Percentiles rank a stretch among this genome's conserved stretches.
Evolutionary conservation across 2,888 invertebrate species (phyloP).

Genomic region (Anaspis maculata): DNA sequence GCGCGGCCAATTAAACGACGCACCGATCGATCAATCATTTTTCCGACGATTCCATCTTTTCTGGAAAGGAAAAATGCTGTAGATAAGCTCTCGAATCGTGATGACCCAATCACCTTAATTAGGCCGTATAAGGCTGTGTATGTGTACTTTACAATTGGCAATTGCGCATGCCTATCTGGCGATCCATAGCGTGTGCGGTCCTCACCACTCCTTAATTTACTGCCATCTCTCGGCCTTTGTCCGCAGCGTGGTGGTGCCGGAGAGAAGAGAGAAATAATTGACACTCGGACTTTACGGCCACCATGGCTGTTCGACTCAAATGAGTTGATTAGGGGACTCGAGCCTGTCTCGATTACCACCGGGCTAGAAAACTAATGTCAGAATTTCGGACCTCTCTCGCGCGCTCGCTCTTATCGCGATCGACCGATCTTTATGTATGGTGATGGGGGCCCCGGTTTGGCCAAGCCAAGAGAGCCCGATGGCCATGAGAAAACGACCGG

Average conservation of each 20-base stretch:
- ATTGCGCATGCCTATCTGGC: no score
- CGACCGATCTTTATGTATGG: conserved; percentile 7
- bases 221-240: conserved; percentile 31
- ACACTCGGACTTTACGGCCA: conserved; percentile 31
- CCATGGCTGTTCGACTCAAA: conserved; percentile 20
- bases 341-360: conserved; percentile 20
- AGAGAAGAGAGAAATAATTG: conserved; percentile 34
- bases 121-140: no score
- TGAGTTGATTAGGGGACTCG: conserved; percentile 18
- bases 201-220: conserved; percentile 37
- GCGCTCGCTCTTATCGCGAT: conserved; percentile 11
- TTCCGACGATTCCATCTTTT: no score
- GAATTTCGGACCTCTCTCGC: conserved; percentile 14
- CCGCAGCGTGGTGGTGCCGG: no score
- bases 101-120: no score
- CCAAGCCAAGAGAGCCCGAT: no score
- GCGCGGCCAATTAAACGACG: no score
- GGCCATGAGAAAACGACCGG: not conserved
- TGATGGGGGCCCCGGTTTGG: no score
- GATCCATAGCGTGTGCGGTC: conserved; percentile 38
- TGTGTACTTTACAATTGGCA: no score
- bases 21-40: no score
- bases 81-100: no score
- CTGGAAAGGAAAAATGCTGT: no score
- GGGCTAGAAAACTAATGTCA: conserved; percentile 19